phyloP scores from a whole-genome alignment of 2,888 invertebrate species.

The Drosophila quinaria region DNA sequence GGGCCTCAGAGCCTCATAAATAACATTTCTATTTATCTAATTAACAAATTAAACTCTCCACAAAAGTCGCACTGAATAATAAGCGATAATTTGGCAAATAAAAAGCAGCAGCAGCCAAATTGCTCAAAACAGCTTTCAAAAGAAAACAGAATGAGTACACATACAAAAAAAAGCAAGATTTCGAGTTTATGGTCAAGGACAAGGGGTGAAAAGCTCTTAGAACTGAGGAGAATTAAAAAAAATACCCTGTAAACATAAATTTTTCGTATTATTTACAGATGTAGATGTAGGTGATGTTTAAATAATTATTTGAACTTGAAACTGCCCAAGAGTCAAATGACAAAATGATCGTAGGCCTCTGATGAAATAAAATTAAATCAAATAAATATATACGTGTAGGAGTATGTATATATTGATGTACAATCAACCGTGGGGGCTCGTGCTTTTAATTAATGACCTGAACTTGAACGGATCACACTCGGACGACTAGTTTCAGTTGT shows the following conservation, averaged over 20 bases:
- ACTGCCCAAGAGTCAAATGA: constrained; percentile 15
- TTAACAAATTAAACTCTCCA: constrained; percentile 67
- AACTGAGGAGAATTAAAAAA: not conserved
- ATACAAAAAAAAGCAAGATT: constrained; percentile 5
- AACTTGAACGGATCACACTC: constrained; percentile 54
- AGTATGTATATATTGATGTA: constrained; percentile 20
- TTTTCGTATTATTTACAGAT: too few species aligned
- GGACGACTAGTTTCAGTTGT: constrained; percentile 47
- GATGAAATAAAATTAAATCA: constrained; percentile 31
- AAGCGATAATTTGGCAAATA: constrained; percentile 69
- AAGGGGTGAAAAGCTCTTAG: constrained; percentile 29
- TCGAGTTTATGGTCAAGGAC: constrained; percentile 75
- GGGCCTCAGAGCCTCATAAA: constrained; percentile 28
- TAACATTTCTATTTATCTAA: constrained; percentile 69
- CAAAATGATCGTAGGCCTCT: not conserved
- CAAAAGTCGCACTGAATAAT: constrained; percentile 58
- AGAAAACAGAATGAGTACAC: constrained; percentile 34
- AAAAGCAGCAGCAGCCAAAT: constrained; percentile 20
- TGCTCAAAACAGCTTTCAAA: constrained; percentile 61
- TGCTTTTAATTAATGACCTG: constrained; percentile 73
- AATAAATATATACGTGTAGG: constrained; percentile 1
- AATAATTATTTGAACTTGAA: constrained; percentile 37
- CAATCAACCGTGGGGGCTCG: constrained; percentile 69
- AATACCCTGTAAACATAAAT: constrained; percentile 5
- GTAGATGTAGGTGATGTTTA: too few species aligned